Evolutionary conservation across 2,888 invertebrate species (phyloP).

Genomic region (Atethmia centrago): DNA sequence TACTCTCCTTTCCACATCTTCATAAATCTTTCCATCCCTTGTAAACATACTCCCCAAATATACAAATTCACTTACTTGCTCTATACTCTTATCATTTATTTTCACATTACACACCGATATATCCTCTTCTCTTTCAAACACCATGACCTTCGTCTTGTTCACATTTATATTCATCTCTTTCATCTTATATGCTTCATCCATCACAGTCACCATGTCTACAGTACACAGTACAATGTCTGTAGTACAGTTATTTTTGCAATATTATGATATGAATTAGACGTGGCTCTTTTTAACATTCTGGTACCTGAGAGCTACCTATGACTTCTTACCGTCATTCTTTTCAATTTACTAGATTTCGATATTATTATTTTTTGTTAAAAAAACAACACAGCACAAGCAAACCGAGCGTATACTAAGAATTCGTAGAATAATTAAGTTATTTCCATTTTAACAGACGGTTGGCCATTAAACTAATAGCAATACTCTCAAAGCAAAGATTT

Average conservation of each 20-base stretch:
- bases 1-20: too few species aligned
- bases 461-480: conserved; percentile 47
- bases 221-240: too few species aligned
- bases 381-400: not conserved
- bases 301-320: not conserved
- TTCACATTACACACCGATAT: too few species aligned
- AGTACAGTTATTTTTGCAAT: not conserved
- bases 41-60: too few species aligned
- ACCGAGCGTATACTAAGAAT: conserved; percentile 1
- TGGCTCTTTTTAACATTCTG: not conserved
- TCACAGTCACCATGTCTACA: too few species aligned
- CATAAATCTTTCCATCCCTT: too few species aligned
- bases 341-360: not conserved
- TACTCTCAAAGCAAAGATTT: conserved; percentile 46
- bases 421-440: conserved; percentile 40
- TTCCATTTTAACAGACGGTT: conserved; percentile 37
- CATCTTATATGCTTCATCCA: too few species aligned
- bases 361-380: not conserved
- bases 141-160: too few species aligned
- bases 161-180: too few species aligned
- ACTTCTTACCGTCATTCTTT: not conserved
- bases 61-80: too few species aligned
- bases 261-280: not conserved
- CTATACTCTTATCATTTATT: too few species aligned
- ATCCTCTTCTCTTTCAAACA: too few species aligned